A percentile compares a stretch with the other conserved stretches of the same genome.
These are phyloP conservation scores for Nycticorax nycticorax DNA, from an alignment of 2,113 vertebrate species.

Conservation along the genomic window DNA sequence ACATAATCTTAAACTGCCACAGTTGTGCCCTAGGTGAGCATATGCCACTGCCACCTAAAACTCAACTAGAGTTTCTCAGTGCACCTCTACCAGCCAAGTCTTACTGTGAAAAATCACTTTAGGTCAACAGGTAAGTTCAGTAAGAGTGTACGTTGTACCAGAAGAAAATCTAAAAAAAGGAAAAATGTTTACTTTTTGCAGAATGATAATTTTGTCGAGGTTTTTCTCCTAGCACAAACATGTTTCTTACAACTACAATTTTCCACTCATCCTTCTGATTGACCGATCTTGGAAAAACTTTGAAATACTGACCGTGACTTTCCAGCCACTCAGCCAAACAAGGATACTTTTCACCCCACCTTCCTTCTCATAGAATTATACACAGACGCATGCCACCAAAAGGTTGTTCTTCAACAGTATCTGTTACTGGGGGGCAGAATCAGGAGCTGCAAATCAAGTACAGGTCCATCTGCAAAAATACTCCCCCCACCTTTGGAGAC, in stretches of 20 bases:
- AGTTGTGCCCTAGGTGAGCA: not conserved
- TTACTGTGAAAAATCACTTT: not conserved
- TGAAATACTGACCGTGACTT: not conserved
- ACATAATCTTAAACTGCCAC: not conserved
- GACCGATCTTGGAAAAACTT: not conserved
- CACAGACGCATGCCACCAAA: not conserved
- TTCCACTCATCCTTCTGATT: not conserved
- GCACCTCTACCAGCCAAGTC: not conserved
- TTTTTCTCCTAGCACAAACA: not conserved
- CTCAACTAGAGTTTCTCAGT: not conserved
- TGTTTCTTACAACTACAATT: not conserved
- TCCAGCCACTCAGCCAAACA: not conserved
- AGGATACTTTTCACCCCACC: not conserved
- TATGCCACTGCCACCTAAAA: not conserved
- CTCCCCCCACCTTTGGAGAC: not conserved
- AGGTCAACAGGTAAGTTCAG: not conserved
- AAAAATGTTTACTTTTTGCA: not conserved
- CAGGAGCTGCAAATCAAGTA: not conserved
- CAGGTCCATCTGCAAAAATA: not conserved
- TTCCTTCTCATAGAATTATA: not conserved
- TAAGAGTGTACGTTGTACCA: rapidly evolving
- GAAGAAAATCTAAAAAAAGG: not conserved
- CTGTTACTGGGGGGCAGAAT: not conserved
- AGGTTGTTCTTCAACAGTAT: not conserved
- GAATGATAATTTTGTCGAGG: not conserved